Conservation (phyloP, 2,888 invertebrate species). For the Dynastes grantii region DNA sequence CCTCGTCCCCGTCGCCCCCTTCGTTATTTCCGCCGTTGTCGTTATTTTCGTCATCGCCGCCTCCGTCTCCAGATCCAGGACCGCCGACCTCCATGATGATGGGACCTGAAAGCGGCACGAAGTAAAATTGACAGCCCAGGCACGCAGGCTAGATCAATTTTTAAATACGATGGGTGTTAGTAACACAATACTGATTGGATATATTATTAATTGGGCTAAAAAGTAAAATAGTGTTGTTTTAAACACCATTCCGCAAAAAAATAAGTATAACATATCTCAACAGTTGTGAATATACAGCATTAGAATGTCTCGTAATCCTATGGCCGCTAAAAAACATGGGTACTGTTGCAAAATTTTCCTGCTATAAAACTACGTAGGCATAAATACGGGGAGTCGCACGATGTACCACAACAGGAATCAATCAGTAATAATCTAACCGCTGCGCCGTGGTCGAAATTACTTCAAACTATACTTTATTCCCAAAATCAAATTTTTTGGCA, state of each 20-base stretch:
- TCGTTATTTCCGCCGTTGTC: conserved; percentile 56
- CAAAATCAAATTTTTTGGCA: too few species aligned
- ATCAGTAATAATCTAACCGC: too few species aligned
- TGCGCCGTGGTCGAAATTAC: too few species aligned
- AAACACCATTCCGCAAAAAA: neutral
- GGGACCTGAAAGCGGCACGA: conserved; percentile 38
- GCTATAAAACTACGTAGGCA: too few species aligned
- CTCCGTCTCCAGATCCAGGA: conserved; percentile 47
- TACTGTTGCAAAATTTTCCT: too few species aligned
- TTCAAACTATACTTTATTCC: too few species aligned
- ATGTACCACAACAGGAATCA: too few species aligned
- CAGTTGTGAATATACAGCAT: too few species aligned
- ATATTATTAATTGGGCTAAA: neutral
- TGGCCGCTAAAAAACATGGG: too few species aligned
- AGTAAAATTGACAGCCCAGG: conserved; percentile 28
- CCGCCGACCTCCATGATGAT: conserved; percentile 48
- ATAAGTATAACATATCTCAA: too few species aligned
- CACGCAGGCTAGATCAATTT: conserved; percentile 30
- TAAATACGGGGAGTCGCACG: too few species aligned
- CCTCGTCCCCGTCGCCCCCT: conserved; percentile 55
- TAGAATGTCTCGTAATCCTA: too few species aligned
- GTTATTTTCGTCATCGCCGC: conserved; percentile 51
- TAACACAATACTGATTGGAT: neutral
- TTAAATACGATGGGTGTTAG: conserved; percentile 22
- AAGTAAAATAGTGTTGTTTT: conserved; percentile 4